Base-by-base conservation (phyloP, 2,888 invertebrate genomes). In the Endotricha flammealis region DNA sequence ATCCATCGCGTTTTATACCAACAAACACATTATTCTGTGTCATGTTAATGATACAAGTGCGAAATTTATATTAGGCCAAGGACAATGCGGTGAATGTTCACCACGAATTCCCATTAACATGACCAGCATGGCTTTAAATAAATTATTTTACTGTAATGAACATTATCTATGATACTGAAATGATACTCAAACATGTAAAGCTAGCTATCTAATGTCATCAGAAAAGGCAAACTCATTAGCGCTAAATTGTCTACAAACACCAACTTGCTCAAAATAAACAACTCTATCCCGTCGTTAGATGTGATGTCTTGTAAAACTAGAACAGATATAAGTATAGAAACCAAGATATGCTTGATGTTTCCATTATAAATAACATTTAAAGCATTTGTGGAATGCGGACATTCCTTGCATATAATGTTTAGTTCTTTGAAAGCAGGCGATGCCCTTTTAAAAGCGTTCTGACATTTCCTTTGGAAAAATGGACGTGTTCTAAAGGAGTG, bases 391-490 rank as follows among this genome's bases (percentile, higher is more conserved):
- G 12, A 28, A 11, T 8, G 10, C 12, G 9, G 12, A 28, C n/a
- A 11, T 13, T 29, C 13, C n/a, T 9, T 29, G 29, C 17, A 32
- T 17, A 6, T 20, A 13, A 10, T 16, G 6, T 16, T 16, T 20
- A 20, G 10, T 20, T 30, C 10, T 17, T 30, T 20, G 24, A 10
- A 29, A 24, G 12, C 23, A 16, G 3, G 6, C 34, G 24, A 28
- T 31, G 41, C 41, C 42, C 42, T 46, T 42, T n/a, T 44, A 34
- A 25, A 44, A 39, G 22, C 27, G 23, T 34, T 29, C 42, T 55
- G 54, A 50, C 57, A 54, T 59, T 53, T 57, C 46, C 42, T 56
- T 48, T 36, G 33, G 38, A 40, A 53, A 51, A 49, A 47, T 42
- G 17, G 30, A 39, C 38, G 34, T 42, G 48, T 45, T 51, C 56